phyloP scores from a whole-genome alignment of 1,140 invertebrate genomes.

The Pomacea maculata region DNA sequence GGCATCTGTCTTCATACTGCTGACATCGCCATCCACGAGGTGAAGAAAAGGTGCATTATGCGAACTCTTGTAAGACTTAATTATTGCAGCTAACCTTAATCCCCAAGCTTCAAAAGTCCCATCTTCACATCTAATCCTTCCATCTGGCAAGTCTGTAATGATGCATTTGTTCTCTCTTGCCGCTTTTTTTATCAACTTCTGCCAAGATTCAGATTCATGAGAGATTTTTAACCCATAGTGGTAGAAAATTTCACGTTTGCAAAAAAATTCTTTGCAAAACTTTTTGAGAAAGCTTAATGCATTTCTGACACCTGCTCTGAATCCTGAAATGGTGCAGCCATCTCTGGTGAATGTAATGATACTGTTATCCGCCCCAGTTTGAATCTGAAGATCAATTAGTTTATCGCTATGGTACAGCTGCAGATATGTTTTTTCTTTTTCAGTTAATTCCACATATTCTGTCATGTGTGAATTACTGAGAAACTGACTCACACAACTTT shows the following conservation, averaged over 20 bases:
- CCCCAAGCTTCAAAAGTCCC: conserved; percentile 1
- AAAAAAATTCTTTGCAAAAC: not conserved
- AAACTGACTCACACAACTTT: not conserved
- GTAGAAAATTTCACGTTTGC: conserved; percentile 5
- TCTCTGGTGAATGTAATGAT: not conserved
- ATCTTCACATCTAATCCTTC: not conserved
- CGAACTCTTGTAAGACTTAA: not conserved
- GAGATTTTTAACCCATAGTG: not conserved
- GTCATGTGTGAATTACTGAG: not conserved
- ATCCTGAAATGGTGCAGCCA: not conserved
- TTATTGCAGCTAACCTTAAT: not conserved
- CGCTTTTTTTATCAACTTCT: not conserved
- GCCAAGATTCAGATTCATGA: not conserved
- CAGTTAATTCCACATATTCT: not conserved
- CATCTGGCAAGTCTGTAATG: conserved; percentile 10
- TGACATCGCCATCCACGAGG: not conserved
- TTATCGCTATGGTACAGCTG: not conserved
- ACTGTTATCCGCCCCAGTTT: not conserved
- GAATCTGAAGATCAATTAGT: not conserved
- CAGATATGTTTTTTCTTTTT: not conserved
- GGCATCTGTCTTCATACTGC: conserved; percentile 3
- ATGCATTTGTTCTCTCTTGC: not conserved
- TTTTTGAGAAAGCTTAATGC: not conserved
- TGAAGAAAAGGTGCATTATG: not conserved
- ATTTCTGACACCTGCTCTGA: conserved; percentile 2